Evolutionary conservation across 2,113 vertebrate species (phyloP), one percentile per base, ranked within the genome.

Genomic region (Ailurus styani): DNA sequence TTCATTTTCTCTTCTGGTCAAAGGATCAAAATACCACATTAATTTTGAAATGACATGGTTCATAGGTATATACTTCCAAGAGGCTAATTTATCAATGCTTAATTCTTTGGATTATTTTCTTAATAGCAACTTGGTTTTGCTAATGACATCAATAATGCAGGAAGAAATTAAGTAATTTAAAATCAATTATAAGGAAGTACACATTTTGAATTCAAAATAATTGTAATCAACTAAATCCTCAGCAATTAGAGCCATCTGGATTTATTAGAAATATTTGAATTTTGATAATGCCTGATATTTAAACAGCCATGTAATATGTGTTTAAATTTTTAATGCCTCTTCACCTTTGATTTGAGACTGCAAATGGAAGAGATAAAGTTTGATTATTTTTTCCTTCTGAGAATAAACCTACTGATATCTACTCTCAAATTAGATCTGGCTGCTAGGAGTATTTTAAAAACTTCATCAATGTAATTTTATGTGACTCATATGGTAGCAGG

Each of bases 81-180:
- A 93, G 27, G 2, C 8, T 97, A 96, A 82, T 95, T 97, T 84
- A 55, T 47, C 89, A 40, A 9, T 31, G 40, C 23, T 97, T 97
- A 57, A 2, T 93, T 82, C 12, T 93, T 91, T 27, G 25, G 15
- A 96, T 95, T 90, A 4, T 47, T 93, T 97, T 95, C 87, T 88
- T 96, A 86, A 83, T 87, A 47, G 68, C 31, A 72, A 77, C 2
- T 73, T 64, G 3, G 8, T 62, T 96, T 91, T 92, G n/a, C 57
- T 98, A 96, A 87, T 96, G 55, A 97, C 82, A 98, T 93, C 98
- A 97, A 97, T 97, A 9, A 95, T 97, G 54, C 91, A 95, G 88
- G 96, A 66, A 90, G 31, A 85, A 97, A 75, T 89, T 40, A 97
- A 97, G 94, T 62, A 93, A 95, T 96, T 98, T 97, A 97, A 98